Percentiles rank a stretch among this genome's conserved stretches.
Conservation (phyloP, 2,888 invertebrate species). For the Drosophila picticornis region DNA sequence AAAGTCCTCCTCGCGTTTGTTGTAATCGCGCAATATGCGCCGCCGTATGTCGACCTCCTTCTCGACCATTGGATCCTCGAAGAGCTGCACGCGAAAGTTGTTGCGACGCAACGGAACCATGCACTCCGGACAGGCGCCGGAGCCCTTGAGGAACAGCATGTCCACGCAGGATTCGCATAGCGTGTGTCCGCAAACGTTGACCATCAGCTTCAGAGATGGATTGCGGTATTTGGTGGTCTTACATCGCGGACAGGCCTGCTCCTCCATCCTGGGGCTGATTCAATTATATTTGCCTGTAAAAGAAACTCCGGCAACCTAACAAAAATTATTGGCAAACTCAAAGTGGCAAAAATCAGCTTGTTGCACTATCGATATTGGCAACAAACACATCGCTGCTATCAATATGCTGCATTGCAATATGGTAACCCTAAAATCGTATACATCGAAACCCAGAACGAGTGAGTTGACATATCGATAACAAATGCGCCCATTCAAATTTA, state of each 20-base stretch:
- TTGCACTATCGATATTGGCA: neutral
- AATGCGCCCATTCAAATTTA: slow-evolving; percentile 19
- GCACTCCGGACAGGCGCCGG: slow-evolving; percentile 98
- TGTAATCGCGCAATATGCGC: slow-evolving; percentile 94
- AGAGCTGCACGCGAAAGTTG: slow-evolving; percentile 97
- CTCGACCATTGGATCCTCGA: slow-evolving; percentile 98
- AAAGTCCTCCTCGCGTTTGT: slow-evolving; percentile 98
- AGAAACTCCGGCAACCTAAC: slow-evolving; percentile 6
- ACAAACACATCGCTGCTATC: neutral
- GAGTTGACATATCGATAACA: slow-evolving; percentile 11
- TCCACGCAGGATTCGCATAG: slow-evolving; percentile 99
- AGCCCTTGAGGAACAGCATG: slow-evolving; percentile 97
- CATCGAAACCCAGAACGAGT: slow-evolving; percentile 13
- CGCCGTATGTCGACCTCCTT: slow-evolving; percentile 98
- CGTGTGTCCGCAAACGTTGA: slow-evolving; percentile 99
- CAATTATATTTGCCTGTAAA: neutral
- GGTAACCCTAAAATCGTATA: slow-evolving; percentile 21
- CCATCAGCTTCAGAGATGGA: slow-evolving; percentile 98
- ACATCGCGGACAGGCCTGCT: slow-evolving; percentile 92
- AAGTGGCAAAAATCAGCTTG: slow-evolving; percentile 10
- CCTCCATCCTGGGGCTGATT: slow-evolving; percentile 76
- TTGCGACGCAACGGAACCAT: slow-evolving; percentile 93
- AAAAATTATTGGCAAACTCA: slow-evolving; percentile 6
- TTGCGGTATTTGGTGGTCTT: slow-evolving; percentile 99
- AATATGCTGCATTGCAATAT: neutral